A percentile compares a stretch with the other conserved stretches of the same genome.
Evolutionary conservation across 1,140 invertebrate species (phyloP).

Genomic region (Zaprionus inermis): DNA sequence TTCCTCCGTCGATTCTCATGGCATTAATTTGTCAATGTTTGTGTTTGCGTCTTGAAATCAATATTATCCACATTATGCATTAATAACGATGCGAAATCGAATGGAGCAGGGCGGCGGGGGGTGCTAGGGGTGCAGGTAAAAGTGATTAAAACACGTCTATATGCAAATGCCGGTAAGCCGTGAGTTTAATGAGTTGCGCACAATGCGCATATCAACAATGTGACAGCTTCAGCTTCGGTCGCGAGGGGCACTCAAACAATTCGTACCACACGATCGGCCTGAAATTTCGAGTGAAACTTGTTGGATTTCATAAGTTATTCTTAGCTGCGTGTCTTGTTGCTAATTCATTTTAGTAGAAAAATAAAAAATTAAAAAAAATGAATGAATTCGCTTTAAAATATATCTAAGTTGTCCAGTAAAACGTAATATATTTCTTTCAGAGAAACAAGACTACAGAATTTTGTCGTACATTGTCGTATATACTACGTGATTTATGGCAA

Average conservation of each 20-base stretch:
- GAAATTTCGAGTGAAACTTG: not conserved
- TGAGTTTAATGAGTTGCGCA: constrained; percentile 53
- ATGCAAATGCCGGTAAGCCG: constrained; percentile 47
- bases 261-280: not conserved
- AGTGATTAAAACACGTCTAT: constrained; percentile 50
- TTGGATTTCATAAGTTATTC: not conserved
- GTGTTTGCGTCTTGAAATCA: constrained; percentile 63
- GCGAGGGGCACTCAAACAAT: constrained; percentile 33
- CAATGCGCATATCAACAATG: constrained; percentile 32
- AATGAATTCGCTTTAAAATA: not conserved
- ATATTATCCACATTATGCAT: constrained; percentile 69
- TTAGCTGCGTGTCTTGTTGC: not conserved
- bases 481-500: not conserved
- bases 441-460: not conserved
- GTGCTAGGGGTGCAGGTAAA: not conserved
- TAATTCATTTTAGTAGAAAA: not conserved
- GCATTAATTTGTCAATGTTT: constrained; percentile 81
- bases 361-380: too few species aligned
- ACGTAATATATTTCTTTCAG: not conserved
- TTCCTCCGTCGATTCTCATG: constrained; percentile 43
- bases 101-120: not conserved
- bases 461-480: not conserved
- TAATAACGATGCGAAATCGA: constrained; percentile 57
- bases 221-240: constrained; percentile 12
- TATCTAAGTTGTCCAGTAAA: not conserved